These are phyloP conservation scores for Danaus melanippus DNA, from an alignment of 1,140 invertebrate species.

Conservation along the genomic window DNA sequence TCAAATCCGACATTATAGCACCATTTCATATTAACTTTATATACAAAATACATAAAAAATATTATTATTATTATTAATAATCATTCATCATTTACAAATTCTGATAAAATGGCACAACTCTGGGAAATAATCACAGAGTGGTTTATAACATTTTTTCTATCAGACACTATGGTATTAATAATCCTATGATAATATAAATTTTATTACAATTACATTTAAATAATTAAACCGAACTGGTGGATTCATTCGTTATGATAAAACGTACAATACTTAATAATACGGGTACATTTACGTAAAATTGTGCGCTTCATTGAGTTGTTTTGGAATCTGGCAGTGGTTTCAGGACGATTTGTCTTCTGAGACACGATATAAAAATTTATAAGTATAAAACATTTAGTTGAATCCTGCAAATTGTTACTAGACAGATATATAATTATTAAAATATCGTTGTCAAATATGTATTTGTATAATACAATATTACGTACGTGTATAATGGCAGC, in stretches of 20 bases:
- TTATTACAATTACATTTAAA: constrained; percentile 10
- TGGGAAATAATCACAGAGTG: no score
- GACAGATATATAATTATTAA: neutral
- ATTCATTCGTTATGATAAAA: constrained; percentile 7
- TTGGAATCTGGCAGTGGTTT: no score
- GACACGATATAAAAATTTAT: no score
- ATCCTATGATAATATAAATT: constrained; percentile 1
- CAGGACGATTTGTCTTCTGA: no score
- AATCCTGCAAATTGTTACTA: no score
- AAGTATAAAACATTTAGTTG: no score
- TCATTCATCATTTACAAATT: no score
- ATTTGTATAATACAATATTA: neutral
- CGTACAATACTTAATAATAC: constrained; percentile 5
- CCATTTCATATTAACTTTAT: constrained; percentile 13
- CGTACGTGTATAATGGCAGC: constrained; percentile 14
- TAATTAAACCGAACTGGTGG: constrained; percentile 21
- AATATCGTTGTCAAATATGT: constrained; percentile 8
- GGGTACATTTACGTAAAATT: constrained; percentile 6
- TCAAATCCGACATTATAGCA: constrained; percentile 5
- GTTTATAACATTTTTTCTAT: no score
- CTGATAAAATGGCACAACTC: no score
- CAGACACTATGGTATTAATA: no score
- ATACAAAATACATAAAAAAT: neutral
- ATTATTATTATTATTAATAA: no score
- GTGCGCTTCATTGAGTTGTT: constrained; percentile 2